Base-by-base conservation (phyloP, 2,888 invertebrate genomes). In the Lysandra bellargus region DNA sequence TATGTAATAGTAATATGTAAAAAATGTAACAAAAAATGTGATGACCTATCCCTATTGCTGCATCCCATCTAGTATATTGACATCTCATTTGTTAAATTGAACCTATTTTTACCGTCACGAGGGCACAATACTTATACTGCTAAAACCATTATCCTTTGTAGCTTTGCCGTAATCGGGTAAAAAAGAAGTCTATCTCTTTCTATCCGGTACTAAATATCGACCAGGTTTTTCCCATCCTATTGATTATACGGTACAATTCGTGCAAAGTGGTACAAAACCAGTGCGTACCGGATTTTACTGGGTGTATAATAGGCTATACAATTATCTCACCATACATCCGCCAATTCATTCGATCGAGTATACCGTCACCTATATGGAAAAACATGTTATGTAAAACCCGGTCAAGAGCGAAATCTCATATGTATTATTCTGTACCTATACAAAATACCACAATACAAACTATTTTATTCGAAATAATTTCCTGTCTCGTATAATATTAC, bases 241-340 rank as follows among this genome's bases (percentile, higher is more conserved):
- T 85, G 87, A 89, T 89, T 86, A 83, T 86, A 82, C 84, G 83
- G 85, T 85, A 85, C 86, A 86, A 85, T 84, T 87, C 84, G 85
- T 84, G 80, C 82, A 81, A 82, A 82, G 80, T 81, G 81, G 80
- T 78, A 81, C 81, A 81, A 78, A 80, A 80, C 81, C 57, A 53
- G 80, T 80, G 33, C 79, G 37, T 74, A 79, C 79, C 78, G 69
- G 80, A 79, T 80, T 23, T 78, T 23, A n/a, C 23, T 4, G 12
- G 30, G 7, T 23, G 60, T 77, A 80, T 61, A 49, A 49, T 30
- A 14, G 40, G 6, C 14, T 73, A 73, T 6, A 73, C 72, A 73
- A 73, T 73, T 73, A 73, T 73, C 73, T 30, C 30, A 64, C 64
- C 64, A 30, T 30, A 64, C 64, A 64, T 64, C 64, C 64, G 64